Evolutionary conservation across 2,797 vertebrate genomes (phyloP), one percentile per base, ranked within the genome.

Genomic region (Lacerta agilis): DNA sequence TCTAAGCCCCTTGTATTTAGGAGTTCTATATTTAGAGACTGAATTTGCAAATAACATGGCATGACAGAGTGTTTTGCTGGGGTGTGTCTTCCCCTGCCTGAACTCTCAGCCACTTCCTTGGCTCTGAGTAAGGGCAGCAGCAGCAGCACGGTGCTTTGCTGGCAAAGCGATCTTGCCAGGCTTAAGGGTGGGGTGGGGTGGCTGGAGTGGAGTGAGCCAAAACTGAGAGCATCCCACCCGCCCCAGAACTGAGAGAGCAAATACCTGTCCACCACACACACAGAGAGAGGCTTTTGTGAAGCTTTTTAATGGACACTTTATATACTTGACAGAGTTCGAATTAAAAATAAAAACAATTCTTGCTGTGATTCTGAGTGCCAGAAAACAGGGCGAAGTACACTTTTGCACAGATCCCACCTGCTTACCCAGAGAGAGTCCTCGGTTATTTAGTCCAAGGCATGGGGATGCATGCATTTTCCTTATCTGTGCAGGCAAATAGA

Each of bases 391-490:
- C 95, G 96, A 97, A 94, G 94, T 96, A 55, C 95, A 93, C 13
- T 96, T 77, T 97, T 97, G 97, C 97, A 97, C 96, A 97, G 95
- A 97, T 94, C 94, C 95, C 96, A 93, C 95, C 93, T 85, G 91
- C 95, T 94, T 96, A 94, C 97, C 97, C 92, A 94, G 92, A 96
- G 96, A 55, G 97, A 97, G 95, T 95, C 96, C 96, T 97, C 94
- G 90, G 94, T 96, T 96, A 96, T 29, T 80, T 85, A 79, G 92
- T 96, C 96, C 96, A 95, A 96, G 96, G 97, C 97, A 97, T 97
- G 97, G 96, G 97, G 97, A 96, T 98, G 98, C 98, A 98, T 98
- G 98, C 97, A 91, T 97, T 97, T 97, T 73, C 97, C 97, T 97
- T 97, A 97, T 97, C 96, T 96, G 97, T 97, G 97, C 97, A 96